A percentile compares a stretch with the other conserved stretches of the same genome.
Evolutionary conservation across 2,797 vertebrate genomes (phyloP).

Genomic region (Nyctibius grandis): DNA sequence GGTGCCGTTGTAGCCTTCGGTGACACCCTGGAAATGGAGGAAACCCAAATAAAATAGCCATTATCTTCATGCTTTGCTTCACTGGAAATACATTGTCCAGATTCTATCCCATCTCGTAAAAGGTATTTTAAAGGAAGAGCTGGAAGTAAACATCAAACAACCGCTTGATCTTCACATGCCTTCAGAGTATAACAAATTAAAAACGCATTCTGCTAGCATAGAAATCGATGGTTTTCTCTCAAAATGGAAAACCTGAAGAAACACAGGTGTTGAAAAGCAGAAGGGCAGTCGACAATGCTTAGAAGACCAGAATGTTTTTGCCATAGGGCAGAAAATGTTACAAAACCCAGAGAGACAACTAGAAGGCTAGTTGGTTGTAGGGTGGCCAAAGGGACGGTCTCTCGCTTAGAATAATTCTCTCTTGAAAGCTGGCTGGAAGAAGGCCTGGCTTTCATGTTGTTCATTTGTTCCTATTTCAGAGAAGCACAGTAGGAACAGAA

Average conservation of each 20-base stretch:
- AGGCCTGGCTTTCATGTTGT: background rate
- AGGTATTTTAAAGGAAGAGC: background rate
- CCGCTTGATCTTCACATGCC: background rate
- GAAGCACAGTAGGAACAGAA: background rate
- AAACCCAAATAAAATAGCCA: background rate
- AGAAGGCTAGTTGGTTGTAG: background rate
- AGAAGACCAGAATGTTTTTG: background rate
- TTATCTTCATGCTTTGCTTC: background rate
- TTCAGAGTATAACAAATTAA: background rate
- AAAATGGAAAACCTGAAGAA: background rate
- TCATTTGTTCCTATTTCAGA: background rate
- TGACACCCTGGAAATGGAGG: conserved; percentile 78
- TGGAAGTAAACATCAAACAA: background rate
- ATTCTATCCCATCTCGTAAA: background rate
- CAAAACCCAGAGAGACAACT: background rate
- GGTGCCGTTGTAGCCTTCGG: conserved; percentile 89
- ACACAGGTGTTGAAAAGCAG: background rate
- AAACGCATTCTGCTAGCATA: background rate
- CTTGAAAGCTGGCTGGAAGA: background rate
- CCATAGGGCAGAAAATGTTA: background rate
- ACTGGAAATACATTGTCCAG: background rate
- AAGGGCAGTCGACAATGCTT: background rate
- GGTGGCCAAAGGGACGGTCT: background rate
- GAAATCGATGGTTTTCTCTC: background rate
- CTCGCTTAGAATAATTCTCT: background rate